Conservation (phyloP, 2,113 vertebrate genomes). For the Apaloderma vittatum region DNA sequence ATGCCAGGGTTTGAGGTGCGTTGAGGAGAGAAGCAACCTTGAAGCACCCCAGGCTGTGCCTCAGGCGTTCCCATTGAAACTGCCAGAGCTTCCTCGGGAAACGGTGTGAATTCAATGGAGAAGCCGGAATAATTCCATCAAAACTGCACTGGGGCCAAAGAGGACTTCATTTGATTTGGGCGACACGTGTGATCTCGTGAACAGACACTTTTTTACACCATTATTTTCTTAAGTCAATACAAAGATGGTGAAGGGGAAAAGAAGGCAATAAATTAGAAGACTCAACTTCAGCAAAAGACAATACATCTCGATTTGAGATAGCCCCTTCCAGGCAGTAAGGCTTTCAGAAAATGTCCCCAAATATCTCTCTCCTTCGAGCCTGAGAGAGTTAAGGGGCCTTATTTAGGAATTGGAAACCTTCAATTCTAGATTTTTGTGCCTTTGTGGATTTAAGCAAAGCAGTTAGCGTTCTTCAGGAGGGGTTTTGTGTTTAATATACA, state of each 20-base stretch:
- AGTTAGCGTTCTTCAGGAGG: constrained; percentile 42
- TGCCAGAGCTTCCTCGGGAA: constrained; percentile 39
- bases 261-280: constrained; percentile 51
- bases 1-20: constrained; percentile 37
- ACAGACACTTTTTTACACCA: constrained; percentile 28
- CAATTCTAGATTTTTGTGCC: constrained; percentile 38
- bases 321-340: constrained; percentile 25
- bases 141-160: constrained; percentile 29
- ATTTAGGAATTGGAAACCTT: constrained; percentile 48
- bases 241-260: constrained; percentile 37
- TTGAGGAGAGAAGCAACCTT: constrained; percentile 34
- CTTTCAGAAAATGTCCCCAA: constrained; percentile 5
- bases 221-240: constrained; percentile 54
- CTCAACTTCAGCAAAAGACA: constrained; percentile 46
- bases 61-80: constrained; percentile 49
- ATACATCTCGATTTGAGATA: background rate
- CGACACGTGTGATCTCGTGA: constrained; percentile 32
- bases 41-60: constrained; percentile 40
- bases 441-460: constrained; percentile 53
- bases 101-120: constrained; percentile 42
- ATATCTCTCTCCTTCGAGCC: background rate
- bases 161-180: constrained; percentile 48
- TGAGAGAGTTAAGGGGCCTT: constrained; percentile 60
- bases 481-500: constrained; percentile 68
- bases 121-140: constrained; percentile 53